Base-by-base conservation (phyloP, 1,140 invertebrate species). In the Drosophila guanche region DNA sequence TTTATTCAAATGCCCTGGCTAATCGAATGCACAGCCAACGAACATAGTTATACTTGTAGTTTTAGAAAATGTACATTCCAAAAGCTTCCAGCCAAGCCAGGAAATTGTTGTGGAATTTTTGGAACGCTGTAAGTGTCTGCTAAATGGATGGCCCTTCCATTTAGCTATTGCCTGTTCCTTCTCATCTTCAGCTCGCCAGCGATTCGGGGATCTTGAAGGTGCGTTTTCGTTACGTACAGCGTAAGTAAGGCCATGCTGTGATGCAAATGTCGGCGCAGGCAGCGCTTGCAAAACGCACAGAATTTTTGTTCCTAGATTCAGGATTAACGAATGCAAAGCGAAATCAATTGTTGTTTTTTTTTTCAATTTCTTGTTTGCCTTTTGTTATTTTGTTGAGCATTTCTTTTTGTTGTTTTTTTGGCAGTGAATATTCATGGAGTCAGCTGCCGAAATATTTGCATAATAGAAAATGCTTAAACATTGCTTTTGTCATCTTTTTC, bases 401-500 rank as follows among this genome's bases (percentile, higher is more conserved):
- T 29, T 33, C 29, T 12, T 22, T 60, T 8, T 48, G 16, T 20
- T 20, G 16, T 20, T 20, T 20, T 20, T 20, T 12, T 51, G 29
- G 46, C 27, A 14, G 37, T 73, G 47, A 59, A 73, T 76, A 67
- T 67, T 54, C 41, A 67, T 76, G 33, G 33, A 60, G 43, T 48
- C 29, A 33, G 42, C 54, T 10, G 8, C 62, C 14, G 29, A 41
- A 66, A 27, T 45, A 72, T 78, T 72, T 78, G 74, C 74, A 78
- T 77, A 78, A 66, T 67, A 78, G 60, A 77, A 78, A 67, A 72
- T 70, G 53, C 42, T 56, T 42, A 59, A 71, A 50, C 57, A 29
- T 75, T 43, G 25, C 48, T 56, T 43, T 54, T 42, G 25, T 57
- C 37, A 8, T 5, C 41, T 53, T 29, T 71, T 68, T 67, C 25